Base-by-base conservation (phyloP, 2,797 vertebrate species). In the Girardinus metallicus region DNA sequence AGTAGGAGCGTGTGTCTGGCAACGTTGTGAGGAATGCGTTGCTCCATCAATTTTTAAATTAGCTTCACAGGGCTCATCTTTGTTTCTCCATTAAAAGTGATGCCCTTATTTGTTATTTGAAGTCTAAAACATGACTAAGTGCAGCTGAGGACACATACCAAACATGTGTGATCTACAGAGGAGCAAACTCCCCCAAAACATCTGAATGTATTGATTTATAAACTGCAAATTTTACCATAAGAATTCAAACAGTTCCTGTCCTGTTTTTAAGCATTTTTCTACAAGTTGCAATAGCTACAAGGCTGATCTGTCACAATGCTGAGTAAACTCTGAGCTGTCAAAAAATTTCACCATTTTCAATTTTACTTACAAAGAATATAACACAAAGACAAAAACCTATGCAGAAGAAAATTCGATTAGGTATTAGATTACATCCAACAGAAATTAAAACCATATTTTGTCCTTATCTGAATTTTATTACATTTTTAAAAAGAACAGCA, bases 31-130 rank as follows among this genome's bases (percentile, higher is more conserved):
- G 41, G 31, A 46, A 31, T n/a, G 75, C 11, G 73, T 60, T 68
- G 82, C 34, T 80, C 39, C 46, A 77, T 85, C 41, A 72, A 47
- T n/a, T 84, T 75, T 72, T 53, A 66, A 15, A 26, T 73, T 76
- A 46, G 64, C 47, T 81, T 76, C 81, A 47, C 77, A 62, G 68
- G 74, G 84, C 60, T 83, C 43, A 21, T 77, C 78, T 76, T 68
- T 71, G 3, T 43, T 68, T 1, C 34, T 62, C 70, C 73, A 43
- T 64, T 70, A 83, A 84, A 64, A 23, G 31, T 29, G 34, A 8
- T n/a, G 29, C 64, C 39, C 68, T 78, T 36, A 81, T 80, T 77
- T 78, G 80, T 74, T 62, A 72, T 76, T 77, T 62, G 57, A 62
- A 68, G 60, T 26, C 26, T 73, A 70, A 83, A 73, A 76, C 78